Conservation (phyloP, 2,888 invertebrate species). For the Drosophila koepferae region DNA sequence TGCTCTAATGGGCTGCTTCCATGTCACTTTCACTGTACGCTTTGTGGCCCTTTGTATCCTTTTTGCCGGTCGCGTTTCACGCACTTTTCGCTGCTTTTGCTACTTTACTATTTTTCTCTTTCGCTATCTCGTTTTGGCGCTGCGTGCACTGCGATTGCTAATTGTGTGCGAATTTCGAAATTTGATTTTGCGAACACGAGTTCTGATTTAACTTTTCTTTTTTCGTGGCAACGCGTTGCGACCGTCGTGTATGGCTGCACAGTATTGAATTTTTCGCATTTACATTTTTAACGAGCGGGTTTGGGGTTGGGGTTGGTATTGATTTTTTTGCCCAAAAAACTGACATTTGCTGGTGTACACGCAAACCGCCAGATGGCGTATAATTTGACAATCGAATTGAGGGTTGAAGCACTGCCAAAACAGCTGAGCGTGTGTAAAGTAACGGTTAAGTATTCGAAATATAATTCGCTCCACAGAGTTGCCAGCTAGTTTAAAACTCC, state of each 20-base stretch:
- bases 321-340: slow-evolving; percentile 82
- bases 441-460: slow-evolving; percentile 36
- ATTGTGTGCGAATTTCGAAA: slow-evolving; percentile 25
- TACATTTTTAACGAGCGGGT: slow-evolving; percentile 82
- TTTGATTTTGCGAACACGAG: slow-evolving; percentile 22
- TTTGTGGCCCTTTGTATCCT: slow-evolving; percentile 29
- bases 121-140: slow-evolving; percentile 54
- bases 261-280: slow-evolving; percentile 83
- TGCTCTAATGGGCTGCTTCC: slow-evolving; percentile 31
- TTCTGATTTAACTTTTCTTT: slow-evolving; percentile 32
- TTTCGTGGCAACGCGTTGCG: slow-evolving; percentile 59
- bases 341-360: slow-evolving; percentile 51
- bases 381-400: slow-evolving; percentile 45
- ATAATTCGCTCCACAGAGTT: background rate
- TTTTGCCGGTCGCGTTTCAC: slow-evolving; percentile 45
- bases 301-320: slow-evolving; percentile 81
- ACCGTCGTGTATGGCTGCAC: slow-evolving; percentile 80
- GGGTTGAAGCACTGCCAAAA: slow-evolving; percentile 52
- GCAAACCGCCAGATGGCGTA: slow-evolving; percentile 54
- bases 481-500: background rate
- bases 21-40: slow-evolving; percentile 47
- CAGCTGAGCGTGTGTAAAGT: slow-evolving; percentile 50
- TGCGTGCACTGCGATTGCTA: slow-evolving; percentile 27
- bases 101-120: slow-evolving; percentile 11
- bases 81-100: slow-evolving; percentile 41